phyloP scores from a whole-genome alignment of 2,888 invertebrate genomes.

The Iphiclides podalirius region DNA sequence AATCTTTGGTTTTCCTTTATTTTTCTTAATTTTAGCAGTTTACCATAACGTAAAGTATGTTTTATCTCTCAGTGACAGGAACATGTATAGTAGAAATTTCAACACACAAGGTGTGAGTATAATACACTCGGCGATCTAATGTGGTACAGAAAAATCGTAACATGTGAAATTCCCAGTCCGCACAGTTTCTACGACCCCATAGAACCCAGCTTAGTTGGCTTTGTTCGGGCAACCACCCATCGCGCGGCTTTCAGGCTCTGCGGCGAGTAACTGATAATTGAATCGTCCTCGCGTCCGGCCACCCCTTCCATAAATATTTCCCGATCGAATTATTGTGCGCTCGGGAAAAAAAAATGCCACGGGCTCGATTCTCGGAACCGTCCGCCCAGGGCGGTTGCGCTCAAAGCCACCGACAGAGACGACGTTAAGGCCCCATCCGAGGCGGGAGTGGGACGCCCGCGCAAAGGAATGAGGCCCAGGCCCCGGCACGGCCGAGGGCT shows the following conservation, averaged over 20 bases:
- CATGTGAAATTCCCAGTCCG: conserved; percentile 61
- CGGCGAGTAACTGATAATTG: conserved; percentile 65
- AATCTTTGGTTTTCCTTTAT: neutral
- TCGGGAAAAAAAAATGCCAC: conserved; percentile 68
- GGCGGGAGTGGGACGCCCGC: conserved; percentile 50
- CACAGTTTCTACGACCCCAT: conserved; percentile 52
- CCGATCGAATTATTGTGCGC: conserved; percentile 78
- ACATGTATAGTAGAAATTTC: no score
- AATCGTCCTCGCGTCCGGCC: conserved; percentile 71
- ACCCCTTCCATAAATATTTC: conserved; percentile 79
- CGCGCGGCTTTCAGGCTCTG: conserved; percentile 59
- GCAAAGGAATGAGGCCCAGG: conserved; percentile 70
- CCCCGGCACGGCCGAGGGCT: conserved; percentile 56
- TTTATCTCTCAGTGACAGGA: no score
- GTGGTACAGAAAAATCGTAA: conserved; percentile 36
- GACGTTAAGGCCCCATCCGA: conserved; percentile 30
- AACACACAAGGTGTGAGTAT: no score
- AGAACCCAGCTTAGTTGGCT: conserved; percentile 57
- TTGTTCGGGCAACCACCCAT: conserved; percentile 59
- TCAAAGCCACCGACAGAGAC: conserved; percentile 61
- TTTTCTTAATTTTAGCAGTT: neutral
- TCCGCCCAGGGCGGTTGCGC: conserved; percentile 74
- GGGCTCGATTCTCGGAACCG: conserved; percentile 69
- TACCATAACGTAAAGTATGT: conserved; percentile 20
- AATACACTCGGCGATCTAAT: no score